phyloP scores from a whole-genome alignment of 2,797 vertebrate genomes.

The Paedocypris micromegethes region DNA sequence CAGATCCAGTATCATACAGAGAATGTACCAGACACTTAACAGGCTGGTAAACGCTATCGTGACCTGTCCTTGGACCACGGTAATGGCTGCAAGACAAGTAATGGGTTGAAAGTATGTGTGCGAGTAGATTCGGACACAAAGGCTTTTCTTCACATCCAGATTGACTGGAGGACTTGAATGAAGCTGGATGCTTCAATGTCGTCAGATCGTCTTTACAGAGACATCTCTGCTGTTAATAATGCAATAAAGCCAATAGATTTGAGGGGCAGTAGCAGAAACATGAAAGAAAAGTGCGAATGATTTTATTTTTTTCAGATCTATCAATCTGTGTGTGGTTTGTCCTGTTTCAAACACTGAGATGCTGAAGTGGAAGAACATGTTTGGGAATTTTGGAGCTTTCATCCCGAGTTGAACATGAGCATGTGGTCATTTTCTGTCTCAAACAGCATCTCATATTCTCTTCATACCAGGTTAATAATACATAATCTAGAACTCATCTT shows the following conservation, averaged over 20 bases:
- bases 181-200: slow-evolving; percentile 22
- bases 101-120: neutral
- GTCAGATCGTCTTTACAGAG: slow-evolving; percentile 9
- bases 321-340: slow-evolving; percentile 6
- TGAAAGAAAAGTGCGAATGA: slow-evolving; percentile 3
- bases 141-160: slow-evolving; percentile 8
- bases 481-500: slow-evolving; percentile 43
- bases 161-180: slow-evolving; percentile 3
- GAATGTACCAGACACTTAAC: neutral
- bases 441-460: slow-evolving; percentile 43
- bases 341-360: slow-evolving; percentile 4
- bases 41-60: neutral
- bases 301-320: slow-evolving; percentile 2
- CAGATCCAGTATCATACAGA: neutral
- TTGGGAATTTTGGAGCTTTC: slow-evolving; percentile 24
- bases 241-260: slow-evolving; percentile 14
- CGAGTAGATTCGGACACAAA: slow-evolving; percentile 10
- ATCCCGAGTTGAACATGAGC: slow-evolving; percentile 27
- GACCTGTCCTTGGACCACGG: slow-evolving; percentile 5
- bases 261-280: neutral
- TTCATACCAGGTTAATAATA: slow-evolving; percentile 40
- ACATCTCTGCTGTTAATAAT: slow-evolving; percentile 27
- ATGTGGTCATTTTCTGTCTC: slow-evolving; percentile 27
- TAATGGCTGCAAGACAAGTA: slow-evolving; percentile 3
- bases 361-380: slow-evolving; percentile 12